Evolutionary conservation across 2,113 vertebrate genomes (phyloP).

Genomic region (Callipepla californica): DNA sequence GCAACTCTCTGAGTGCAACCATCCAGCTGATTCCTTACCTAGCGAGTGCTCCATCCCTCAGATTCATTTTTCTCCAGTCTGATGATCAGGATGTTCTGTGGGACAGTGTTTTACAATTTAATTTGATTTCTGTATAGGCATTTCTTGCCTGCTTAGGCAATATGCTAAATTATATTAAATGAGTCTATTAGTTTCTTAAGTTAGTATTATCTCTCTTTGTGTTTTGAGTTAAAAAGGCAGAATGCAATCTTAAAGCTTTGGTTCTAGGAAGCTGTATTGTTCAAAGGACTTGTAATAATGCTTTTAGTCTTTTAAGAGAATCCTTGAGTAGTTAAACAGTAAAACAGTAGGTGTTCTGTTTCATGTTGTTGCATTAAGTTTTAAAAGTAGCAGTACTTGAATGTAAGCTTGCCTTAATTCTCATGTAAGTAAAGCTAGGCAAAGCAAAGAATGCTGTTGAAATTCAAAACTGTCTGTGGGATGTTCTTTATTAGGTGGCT

Average conservation of each 20-base stretch:
- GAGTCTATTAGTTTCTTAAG: background rate
- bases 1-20: too few species aligned
- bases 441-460: background rate
- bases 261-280: background rate
- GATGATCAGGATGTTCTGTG: too few species aligned
- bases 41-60: too few species aligned
- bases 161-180: background rate
- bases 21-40: too few species aligned
- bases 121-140: background rate
- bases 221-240: background rate
- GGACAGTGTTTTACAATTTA: background rate
- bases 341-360: background rate
- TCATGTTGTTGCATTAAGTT: background rate
- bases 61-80: too few species aligned
- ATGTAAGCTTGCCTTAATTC: background rate
- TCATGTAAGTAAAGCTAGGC: background rate
- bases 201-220: background rate
- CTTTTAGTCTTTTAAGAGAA: background rate
- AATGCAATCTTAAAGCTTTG: background rate
- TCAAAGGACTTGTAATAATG: background rate
- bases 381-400: background rate
- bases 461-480: background rate
- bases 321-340: background rate
- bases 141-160: background rate
- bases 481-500: rapidly evolving